These are phyloP conservation scores for Aphaenogaster floridana DNA, from an alignment of 1,140 invertebrate species.

Conservation along the genomic window DNA sequence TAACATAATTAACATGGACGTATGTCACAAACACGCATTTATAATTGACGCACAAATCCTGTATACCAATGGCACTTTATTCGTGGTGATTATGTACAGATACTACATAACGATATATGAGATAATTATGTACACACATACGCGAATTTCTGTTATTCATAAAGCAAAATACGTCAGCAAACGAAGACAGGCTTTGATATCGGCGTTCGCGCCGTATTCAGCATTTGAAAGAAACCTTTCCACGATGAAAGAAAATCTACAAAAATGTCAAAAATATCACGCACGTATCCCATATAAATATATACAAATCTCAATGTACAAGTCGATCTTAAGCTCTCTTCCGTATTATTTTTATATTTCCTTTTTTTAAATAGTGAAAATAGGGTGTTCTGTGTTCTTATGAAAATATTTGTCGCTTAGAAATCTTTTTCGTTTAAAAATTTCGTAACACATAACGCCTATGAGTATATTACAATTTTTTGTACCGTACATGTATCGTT, in stretches of 20 bases:
- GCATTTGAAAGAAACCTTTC: constrained; percentile 41
- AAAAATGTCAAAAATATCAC: constrained; percentile 59
- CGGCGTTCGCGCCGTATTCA: constrained; percentile 35
- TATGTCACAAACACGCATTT: neutral
- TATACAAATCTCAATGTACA: constrained; percentile 80
- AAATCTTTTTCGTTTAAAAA: constrained; percentile 54
- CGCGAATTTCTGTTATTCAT: constrained; percentile 64
- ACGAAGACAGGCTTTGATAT: constrained; percentile 32
- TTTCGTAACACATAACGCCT: constrained; percentile 49
- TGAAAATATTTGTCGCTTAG: constrained; percentile 64
- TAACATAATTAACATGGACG: neutral
- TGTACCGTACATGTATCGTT: constrained; percentile 40
- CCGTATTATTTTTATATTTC: neutral
- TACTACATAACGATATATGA: constrained; percentile 72
- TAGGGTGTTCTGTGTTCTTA: constrained; percentile 52
- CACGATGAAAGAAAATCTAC: constrained; percentile 63
- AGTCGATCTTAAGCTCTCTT: constrained; percentile 33
- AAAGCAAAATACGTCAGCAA: constrained; percentile 62
- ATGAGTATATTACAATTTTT: constrained; percentile 40
- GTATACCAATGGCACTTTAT: constrained; percentile 83
- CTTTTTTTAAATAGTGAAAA: constrained; percentile 67
- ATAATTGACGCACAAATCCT: constrained; percentile 22
- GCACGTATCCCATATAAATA: constrained; percentile 70
- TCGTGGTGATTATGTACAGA: constrained; percentile 79
- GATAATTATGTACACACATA: constrained; percentile 75